phyloP scores from a whole-genome alignment of 2,888 invertebrate species.

The Acronicta psi region DNA sequence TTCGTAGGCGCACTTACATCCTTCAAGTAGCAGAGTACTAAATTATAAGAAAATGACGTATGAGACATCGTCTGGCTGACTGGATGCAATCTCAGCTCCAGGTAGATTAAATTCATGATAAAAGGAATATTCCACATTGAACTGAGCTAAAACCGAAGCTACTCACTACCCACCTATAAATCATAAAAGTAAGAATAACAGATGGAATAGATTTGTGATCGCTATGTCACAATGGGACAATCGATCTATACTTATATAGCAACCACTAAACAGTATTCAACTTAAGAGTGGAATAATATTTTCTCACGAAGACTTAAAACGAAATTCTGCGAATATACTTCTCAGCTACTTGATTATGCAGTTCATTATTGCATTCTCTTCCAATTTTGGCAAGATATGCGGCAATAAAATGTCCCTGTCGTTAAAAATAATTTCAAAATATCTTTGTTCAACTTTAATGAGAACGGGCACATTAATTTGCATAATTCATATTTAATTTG shows the following conservation, averaged over 20 bases:
- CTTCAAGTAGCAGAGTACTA: slow-evolving; percentile 67
- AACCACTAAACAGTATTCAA: slow-evolving; percentile 4
- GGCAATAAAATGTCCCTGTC: slow-evolving; percentile 20
- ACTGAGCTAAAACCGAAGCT: slow-evolving; percentile 9
- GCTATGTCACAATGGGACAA: slow-evolving; percentile 3
- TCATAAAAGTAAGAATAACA: slow-evolving; percentile 1
- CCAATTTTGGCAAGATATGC: slow-evolving; percentile 4
- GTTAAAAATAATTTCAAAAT: slow-evolving; percentile 18
- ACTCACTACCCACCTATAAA: not conserved
- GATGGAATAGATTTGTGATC: slow-evolving; percentile 2
- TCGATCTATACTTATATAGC: slow-evolving; percentile 10
- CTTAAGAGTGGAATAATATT: not conserved
- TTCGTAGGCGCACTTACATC: slow-evolving; percentile 54
- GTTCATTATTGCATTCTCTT: slow-evolving; percentile 1
- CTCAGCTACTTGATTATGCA: slow-evolving; percentile 1
- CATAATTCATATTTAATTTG: slow-evolving; percentile 45
- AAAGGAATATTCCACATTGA: slow-evolving; percentile 52
- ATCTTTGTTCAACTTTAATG: slow-evolving; percentile 14
- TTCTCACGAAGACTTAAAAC: slow-evolving; percentile 1
- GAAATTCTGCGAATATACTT: not conserved
- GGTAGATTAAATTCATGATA: slow-evolving; percentile 61
- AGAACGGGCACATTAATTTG: slow-evolving; percentile 30
- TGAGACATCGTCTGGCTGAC: slow-evolving; percentile 55
- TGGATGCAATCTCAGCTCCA: slow-evolving; percentile 63
- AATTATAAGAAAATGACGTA: slow-evolving; percentile 74